Conservation (phyloP, 2,888 invertebrate species). For the Thecocarcelia acutangulata region DNA sequence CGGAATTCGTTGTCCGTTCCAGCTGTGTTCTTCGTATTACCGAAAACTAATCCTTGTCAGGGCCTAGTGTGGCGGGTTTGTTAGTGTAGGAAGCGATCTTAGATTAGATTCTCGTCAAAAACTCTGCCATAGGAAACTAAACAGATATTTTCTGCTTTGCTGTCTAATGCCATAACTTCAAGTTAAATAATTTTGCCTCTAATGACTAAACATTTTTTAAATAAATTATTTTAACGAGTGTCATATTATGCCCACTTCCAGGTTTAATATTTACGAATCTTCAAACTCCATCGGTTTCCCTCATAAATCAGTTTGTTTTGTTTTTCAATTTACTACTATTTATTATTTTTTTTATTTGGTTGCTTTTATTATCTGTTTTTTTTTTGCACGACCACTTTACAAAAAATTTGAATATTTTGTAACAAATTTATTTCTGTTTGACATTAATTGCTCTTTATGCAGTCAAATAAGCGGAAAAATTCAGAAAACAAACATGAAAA, state of each 20-base stretch:
- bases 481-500: background rate
- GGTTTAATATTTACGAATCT: constrained; percentile 6
- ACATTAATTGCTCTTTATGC: constrained; percentile 56
- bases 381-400: constrained; percentile 19
- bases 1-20: too few relatives aligned
- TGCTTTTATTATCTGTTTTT: background rate
- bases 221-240: constrained; percentile 31
- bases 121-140: too few relatives aligned
- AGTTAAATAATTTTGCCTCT: background rate
- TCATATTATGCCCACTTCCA: background rate
- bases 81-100: too few relatives aligned
- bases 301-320: constrained; percentile 15
- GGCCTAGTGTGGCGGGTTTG: too few relatives aligned
- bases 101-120: too few relatives aligned
- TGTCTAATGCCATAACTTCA: too few relatives aligned
- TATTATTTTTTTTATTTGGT: background rate
- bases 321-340: constrained; percentile 15
- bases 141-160: too few relatives aligned
- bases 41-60: background rate
- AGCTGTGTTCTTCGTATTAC: too few relatives aligned
- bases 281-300: constrained; percentile 18
- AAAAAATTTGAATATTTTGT: constrained; percentile 34
- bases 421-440: constrained; percentile 43
- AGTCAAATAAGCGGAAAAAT: constrained; percentile 40
- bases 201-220: background rate